Base-by-base conservation (phyloP, 2,113 vertebrate species). In the Ctenomys sociabilis region DNA sequence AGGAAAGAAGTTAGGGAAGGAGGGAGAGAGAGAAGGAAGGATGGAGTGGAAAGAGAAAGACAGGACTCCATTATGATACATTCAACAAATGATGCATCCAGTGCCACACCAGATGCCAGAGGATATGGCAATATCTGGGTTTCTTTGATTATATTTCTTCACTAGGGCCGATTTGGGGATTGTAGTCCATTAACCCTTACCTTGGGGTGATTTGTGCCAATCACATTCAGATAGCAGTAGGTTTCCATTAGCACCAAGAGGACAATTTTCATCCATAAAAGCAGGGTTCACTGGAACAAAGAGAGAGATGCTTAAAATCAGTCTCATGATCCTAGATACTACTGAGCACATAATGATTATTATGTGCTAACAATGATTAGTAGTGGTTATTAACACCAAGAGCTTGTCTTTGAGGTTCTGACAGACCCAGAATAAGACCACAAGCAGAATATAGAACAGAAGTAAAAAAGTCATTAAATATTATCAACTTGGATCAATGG, bases 231-330 rank as follows among this genome's bases (percentile, higher is more conserved):
- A 37, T 11, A 93, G 77, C 14, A 0, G 37, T 35, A 88, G 66
- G 49, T 11, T 87, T 80, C 78, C 2, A 1, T 88, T 84, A 52
- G 66, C 83, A 73, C 0, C 16, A 40, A 81, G 12, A 11, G 43
- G 26, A 4, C 6, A 40, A 7, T 77, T 61, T 90, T 98, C 97
- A 80, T 64, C 93, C 66, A 97, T 93, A 93, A 97, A 99, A 80
- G 98, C 97, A 95, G 82, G 91, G 91, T 98, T 98, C 85, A 95
- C 99, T 99, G 73, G n/a, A 96, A 90, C 0, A 40, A 93, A 94
- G 57, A 75, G 35, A n/a, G 26, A 57, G 14, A 93, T 24, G n/a
- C 19, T 40, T 28, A 7, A 70, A n/a, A 1, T 95, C 21, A 90
- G 85, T 49, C 40, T 54, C 40, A 88, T 28, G 1, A 2, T 17